A percentile compares a stretch with the other conserved stretches of the same genome.
These are phyloP conservation scores for Brachionus asplanchnoidis DNA, from an alignment of 1,140 invertebrate genomes.

Conservation along the genomic window DNA sequence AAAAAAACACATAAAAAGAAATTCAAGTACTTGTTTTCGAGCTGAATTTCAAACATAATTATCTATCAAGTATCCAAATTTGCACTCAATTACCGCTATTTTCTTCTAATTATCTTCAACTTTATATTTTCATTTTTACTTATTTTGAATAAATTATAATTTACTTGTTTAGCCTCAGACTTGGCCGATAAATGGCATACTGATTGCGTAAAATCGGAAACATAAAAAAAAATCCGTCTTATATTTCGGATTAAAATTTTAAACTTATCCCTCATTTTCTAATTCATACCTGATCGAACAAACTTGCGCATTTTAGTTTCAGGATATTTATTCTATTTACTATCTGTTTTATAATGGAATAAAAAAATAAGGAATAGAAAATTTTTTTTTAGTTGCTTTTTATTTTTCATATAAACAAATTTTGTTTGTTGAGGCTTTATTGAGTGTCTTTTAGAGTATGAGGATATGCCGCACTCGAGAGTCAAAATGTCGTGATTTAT, in stretches of 20 bases:
- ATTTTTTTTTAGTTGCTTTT: neutral
- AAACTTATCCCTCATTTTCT: neutral
- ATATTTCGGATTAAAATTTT: neutral
- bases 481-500: constrained; percentile 3
- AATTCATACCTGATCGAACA: neutral
- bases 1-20: neutral
- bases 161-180: neutral
- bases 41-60: constrained; percentile 11
- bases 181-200: neutral
- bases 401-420: neutral
- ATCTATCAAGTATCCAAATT: neutral
- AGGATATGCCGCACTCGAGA: neutral
- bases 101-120: neutral
- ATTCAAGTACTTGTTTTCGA: neutral
- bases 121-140: neutral
- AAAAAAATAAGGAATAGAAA: too few species aligned
- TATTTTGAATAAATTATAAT: neutral
- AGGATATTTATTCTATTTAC: neutral
- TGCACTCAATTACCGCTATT: constrained; percentile 25
- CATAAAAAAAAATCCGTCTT: neutral
- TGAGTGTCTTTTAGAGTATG: neutral
- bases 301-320: neutral
- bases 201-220: neutral
- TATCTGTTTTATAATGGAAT: neutral
- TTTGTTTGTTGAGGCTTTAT: neutral